Percentiles rank a stretch among this genome's conserved stretches.
These are phyloP conservation scores for Tipula helvola DNA, from an alignment of 2,888 invertebrate genomes.

Conservation along the genomic window DNA sequence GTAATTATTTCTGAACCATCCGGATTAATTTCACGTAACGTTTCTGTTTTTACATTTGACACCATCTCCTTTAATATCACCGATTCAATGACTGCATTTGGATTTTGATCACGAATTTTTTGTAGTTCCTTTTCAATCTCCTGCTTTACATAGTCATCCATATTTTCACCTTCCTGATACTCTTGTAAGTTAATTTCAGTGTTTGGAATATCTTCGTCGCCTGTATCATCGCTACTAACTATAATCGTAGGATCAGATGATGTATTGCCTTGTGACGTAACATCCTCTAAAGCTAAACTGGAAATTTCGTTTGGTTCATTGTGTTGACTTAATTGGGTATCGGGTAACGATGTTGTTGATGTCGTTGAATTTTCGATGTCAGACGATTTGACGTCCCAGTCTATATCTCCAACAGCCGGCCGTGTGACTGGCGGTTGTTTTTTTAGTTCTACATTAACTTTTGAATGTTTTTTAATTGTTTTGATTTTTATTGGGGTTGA, in stretches of 20 bases:
- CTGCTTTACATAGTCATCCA: background rate
- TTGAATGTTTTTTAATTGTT: slow-evolving; percentile 39
- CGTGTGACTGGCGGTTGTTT: slow-evolving; percentile 14
- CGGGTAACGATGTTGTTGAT: slow-evolving; percentile 11
- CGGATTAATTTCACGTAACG: background rate
- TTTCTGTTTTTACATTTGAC: background rate
- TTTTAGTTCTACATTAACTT: slow-evolving; percentile 21
- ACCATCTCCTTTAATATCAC: background rate
- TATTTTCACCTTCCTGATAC: background rate
- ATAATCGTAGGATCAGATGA: slow-evolving; percentile 12
- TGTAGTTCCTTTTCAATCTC: background rate
- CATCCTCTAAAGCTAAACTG: slow-evolving; percentile 12
- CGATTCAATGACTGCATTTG: background rate
- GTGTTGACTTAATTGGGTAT: slow-evolving; percentile 17
- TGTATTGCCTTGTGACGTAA: background rate
- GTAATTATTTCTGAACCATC: slow-evolving; percentile 12
- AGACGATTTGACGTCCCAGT: slow-evolving; percentile 26
- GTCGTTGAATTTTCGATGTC: slow-evolving; percentile 14
- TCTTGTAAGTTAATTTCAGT: background rate
- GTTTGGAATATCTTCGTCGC: slow-evolving; percentile 4
- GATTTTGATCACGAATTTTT: background rate
- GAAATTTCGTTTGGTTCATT: slow-evolving; percentile 16
- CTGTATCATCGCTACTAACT: slow-evolving; percentile 12
- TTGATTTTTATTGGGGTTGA: slow-evolving; percentile 35
- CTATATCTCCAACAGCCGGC: slow-evolving; percentile 28